Percentiles rank a stretch among this genome's conserved stretches.
These are phyloP conservation scores for Porites lutea DNA, from an alignment of 64 coral and sea anemone species.

Conservation along the genomic window DNA sequence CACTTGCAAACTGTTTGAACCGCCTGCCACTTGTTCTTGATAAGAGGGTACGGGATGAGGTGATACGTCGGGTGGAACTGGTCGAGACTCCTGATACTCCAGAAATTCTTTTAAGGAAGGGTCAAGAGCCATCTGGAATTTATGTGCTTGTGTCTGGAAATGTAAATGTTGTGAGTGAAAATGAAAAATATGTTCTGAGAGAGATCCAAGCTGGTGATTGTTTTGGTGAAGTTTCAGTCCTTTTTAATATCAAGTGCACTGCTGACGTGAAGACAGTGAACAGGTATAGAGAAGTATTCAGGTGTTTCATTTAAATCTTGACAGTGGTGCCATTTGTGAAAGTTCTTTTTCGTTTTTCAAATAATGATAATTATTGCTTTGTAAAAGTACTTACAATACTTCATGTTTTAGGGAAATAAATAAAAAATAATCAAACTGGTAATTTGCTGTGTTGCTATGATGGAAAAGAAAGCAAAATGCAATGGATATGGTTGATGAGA, in stretches of 20 bases:
- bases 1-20: conserved; percentile 65
- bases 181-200: conserved; percentile 67
- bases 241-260: conserved; percentile 81
- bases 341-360: not conserved
- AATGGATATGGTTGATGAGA: too few species aligned
- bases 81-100: conserved; percentile 35
- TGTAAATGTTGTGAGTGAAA: conserved; percentile 60
- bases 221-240: conserved; percentile 86
- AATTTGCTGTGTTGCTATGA: too few species aligned
- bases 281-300: conserved; percentile 31
- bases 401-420: too few species aligned
- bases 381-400: too few species aligned
- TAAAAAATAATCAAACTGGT: too few species aligned
- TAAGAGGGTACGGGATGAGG: conserved; percentile 37
- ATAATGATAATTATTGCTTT: too few species aligned
- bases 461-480: too few species aligned
- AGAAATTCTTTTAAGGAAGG: conserved; percentile 60
- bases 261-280: conserved; percentile 67
- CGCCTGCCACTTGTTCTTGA: conserved; percentile 39
- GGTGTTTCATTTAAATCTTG: not conserved
- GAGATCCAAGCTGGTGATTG: conserved; percentile 67
- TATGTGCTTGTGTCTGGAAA: conserved; percentile 74
- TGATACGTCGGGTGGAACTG: conserved; percentile 42
- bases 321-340: too few species aligned
- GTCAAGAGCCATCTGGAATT: conserved; percentile 66